Base-by-base conservation (phyloP, 2,888 invertebrate genomes). In the Lasioglossum figueresi region DNA sequence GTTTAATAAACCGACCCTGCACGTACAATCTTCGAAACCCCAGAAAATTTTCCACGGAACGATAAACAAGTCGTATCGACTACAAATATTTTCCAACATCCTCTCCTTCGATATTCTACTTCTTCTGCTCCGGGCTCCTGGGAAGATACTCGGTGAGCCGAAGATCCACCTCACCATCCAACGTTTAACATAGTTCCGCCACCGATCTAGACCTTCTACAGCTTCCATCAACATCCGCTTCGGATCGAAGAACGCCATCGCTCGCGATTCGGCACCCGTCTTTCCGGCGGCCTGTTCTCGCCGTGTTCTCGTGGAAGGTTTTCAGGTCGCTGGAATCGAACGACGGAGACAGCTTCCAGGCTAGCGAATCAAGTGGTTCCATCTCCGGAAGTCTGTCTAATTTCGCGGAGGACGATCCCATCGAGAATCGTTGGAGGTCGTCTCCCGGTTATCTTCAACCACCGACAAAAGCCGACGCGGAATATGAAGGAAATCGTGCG, bases 401-500 rank as follows among this genome's bases (percentile, higher is more conserved):
- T 78, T 78, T 78, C 75, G 74, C 52, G 71, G 74, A 45, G 70
- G 74, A 82, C 71, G 73, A 66, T 70, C 66, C 45, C 87, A 73
- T 79, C 68, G 84, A 82, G 68, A 85, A 84, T 80, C 83, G 82
- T 83, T 31, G 84, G 81, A 76, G 81, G 81, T 85, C 85, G 88
- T 84, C 83, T 81, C 37, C 72, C 79, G 81, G 88, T 88, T 89
- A 89, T 89, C 91, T 85, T 82, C 79, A 84, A 81, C 84, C 88
- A 82, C 72, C 88, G 88, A 89, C 87, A 82, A 92, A 90, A 88
- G 84, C 82, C 86, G 84, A 84, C 84, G 84, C 76, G 78, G 91
- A 89, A 85, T 90, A 90, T 88, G 90, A 93, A 90, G 92, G 90
- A 92, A 92, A 91, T 92, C 91, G 92, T 88, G 91, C 90, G 89